Base-by-base conservation (phyloP, 2,113 vertebrate genomes). In the Pteruthius melanotis region DNA sequence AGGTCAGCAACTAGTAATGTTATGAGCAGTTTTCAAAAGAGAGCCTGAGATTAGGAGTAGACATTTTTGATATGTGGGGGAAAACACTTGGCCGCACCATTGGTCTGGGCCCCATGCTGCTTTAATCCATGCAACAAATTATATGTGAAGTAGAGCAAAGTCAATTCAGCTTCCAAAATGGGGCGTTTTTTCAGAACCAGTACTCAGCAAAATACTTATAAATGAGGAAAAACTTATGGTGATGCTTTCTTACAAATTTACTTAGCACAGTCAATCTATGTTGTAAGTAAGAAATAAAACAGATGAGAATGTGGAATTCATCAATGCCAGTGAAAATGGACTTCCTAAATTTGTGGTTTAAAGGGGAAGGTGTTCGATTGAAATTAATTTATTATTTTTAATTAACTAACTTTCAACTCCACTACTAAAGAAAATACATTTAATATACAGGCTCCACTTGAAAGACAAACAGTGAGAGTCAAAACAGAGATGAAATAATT, bases 111-210 rank as follows among this genome's bases (percentile, higher is more conserved):
- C 44, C 14, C 80, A 47, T 45, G 65, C 61, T 87, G 86, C 10
- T 93, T 92, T 90, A 96, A 75, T 84, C 52, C 79, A 92, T 64
- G 47, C 88, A 95, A 90, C 56, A 95, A 93, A 95, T 89, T 66
- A 57, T 50, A 83, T 42, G 72, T 84, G 76, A 94, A 88, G 37
- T 20, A 93, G 14, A 89, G 20, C 52, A 52, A 96, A 95, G 49
- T 78, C 82, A 89, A 63, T 11, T 40, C 60, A 35, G 76, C 60
- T 87, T 86, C 56, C 60, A 88, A 83, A 80, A 85, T 17, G 22
- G 40, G 52, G n/a, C 39, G 78, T 64, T 63, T 93, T 93, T 89
- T 90, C 64, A 94, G 83, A 93, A 94, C 2, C 19, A 59, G 56
- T 37, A 44, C n/a, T 79, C 54, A 59, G 60, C 15, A 93, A 83